Percentiles rank a stretch among this genome's conserved stretches.
Conservation (phyloP, 2,113 vertebrate species). For the Gymnarchus niloticus region DNA sequence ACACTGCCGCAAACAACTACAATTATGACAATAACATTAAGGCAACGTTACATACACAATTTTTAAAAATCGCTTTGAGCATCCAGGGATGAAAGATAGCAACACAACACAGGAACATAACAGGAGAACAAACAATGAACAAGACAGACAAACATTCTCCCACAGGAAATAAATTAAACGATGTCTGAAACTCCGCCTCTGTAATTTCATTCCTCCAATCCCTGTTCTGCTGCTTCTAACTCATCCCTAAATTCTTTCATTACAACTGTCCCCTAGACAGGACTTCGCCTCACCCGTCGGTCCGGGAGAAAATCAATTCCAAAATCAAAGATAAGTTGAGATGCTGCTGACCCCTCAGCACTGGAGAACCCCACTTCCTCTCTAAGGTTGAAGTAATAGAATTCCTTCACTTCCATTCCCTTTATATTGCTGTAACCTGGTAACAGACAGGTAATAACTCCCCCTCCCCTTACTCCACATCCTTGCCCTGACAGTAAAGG, state of each 20-base stretch:
- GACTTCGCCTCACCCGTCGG: not conserved
- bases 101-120: not conserved
- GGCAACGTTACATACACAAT: not conserved
- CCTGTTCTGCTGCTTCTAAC: not conserved
- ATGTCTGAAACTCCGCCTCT: not conserved
- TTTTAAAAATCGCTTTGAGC: not conserved
- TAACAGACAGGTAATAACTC: not conserved
- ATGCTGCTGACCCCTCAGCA: not conserved
- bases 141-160: not conserved
- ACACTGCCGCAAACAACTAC: not conserved
- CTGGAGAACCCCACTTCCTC: not conserved
- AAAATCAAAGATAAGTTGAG: not conserved
- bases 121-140: not conserved
- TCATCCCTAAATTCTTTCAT: not conserved
- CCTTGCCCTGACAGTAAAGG: not conserved
- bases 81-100: not conserved
- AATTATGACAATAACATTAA: conserved; percentile 2
- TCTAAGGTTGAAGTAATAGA: not conserved
- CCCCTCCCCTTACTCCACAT: not conserved
- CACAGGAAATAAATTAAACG: conserved; percentile 1
- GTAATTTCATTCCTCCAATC: not conserved
- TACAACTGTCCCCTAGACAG: not conserved
- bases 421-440: not conserved
- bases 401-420: not conserved
- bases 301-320: not conserved